Evolutionary conservation across 2,113 vertebrate species (phyloP).

Genomic region (Epinephelus fuscoguttatus): DNA sequence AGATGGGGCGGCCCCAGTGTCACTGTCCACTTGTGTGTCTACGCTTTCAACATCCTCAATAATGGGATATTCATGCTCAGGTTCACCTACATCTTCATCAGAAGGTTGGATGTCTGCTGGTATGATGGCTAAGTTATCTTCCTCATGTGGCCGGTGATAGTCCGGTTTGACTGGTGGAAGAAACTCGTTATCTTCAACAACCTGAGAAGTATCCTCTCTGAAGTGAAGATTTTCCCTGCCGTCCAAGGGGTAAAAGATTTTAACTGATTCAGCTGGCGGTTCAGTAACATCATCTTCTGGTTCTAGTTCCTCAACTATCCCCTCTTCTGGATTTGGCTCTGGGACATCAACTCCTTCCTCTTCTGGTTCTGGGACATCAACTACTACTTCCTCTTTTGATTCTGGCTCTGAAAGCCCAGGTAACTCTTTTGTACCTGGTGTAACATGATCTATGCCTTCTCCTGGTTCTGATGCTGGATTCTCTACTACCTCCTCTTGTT

Average conservation of each 20-base stretch:
- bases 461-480: conserved; percentile 13
- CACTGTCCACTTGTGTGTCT: neutral
- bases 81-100: neutral
- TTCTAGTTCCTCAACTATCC: conserved; percentile 25
- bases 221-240: conserved; percentile 2
- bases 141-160: neutral
- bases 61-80: conserved; percentile 18
- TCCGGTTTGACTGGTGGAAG: conserved; percentile 15
- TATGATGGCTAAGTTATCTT: conserved; percentile 48
- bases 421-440: neutral
- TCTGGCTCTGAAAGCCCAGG: conserved; percentile 22
- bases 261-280: conserved; percentile 58
- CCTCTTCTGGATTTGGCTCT: conserved; percentile 34
- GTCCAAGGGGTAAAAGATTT: conserved; percentile 48
- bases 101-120: conserved; percentile 18
- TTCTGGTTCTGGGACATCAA: conserved; percentile 7
- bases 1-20: neutral
- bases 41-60: neutral
- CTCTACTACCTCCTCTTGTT: neutral
- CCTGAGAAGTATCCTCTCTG: conserved; percentile 22
- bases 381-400: conserved; percentile 13
- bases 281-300: conserved; percentile 24
- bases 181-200: conserved; percentile 21
- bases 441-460: neutral
- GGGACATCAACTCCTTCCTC: neutral